Percentiles rank a stretch among this genome's conserved stretches.
phyloP scores from a whole-genome alignment of 53 echinoderm and acorn worm species.

The Zoroaster sp. region DNA sequence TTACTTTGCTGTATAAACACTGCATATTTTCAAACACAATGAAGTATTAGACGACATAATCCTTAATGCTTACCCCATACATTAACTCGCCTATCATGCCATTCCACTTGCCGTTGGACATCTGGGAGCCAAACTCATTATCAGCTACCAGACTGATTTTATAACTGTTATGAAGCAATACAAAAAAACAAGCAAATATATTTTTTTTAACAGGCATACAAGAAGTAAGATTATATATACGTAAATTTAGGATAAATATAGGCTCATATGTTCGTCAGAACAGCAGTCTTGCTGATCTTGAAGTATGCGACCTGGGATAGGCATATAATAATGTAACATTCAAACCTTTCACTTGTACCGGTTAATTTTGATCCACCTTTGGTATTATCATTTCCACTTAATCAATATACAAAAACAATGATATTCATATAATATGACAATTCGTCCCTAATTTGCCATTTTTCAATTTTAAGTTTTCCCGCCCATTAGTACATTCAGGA shows the following conservation, averaged over 20 bases:
- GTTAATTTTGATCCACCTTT: no score
- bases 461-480: no score
- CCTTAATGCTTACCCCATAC: conserved; percentile 74
- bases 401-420: no score
- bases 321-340: background rate
- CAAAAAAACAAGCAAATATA: background rate
- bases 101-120: conserved; percentile 71
- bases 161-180: conserved; percentile 47
- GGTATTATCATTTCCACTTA: no score
- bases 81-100: conserved; percentile 93
- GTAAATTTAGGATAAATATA: no score
- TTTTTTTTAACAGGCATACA: background rate
- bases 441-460: no score
- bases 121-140: conserved; percentile 67
- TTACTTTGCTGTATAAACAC: background rate
- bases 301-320: background rate
- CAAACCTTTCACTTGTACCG: background rate
- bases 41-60: no score
- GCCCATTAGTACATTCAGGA: no score
- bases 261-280: no score
- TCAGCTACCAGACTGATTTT: conserved; percentile 77
- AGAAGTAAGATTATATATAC: background rate
- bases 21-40: background rate
- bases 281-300: no score
- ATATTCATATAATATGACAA: no score